Evolutionary conservation across 2,888 invertebrate genomes (phyloP).

Genomic region (Tenthredo amoena): DNA sequence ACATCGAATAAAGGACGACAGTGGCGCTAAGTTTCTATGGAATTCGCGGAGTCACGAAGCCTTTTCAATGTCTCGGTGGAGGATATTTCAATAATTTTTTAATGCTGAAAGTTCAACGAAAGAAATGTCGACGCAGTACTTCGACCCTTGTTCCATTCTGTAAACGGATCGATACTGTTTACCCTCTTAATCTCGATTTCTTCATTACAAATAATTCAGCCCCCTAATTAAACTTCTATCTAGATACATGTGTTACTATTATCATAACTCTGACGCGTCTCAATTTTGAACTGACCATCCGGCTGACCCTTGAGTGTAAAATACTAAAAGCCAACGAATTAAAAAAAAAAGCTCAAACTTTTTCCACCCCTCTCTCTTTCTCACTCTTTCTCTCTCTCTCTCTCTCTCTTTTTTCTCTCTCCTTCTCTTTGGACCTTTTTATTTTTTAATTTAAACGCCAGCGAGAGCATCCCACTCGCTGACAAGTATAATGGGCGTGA

Average conservation of each 20-base stretch:
- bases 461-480: conserved; percentile 18
- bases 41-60: not conserved
- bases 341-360: not conserved
- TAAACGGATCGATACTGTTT: not conserved
- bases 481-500: conserved; percentile 54
- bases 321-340: not conserved
- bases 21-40: conserved; percentile 8
- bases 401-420: not conserved
- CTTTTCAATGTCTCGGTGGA: not conserved
- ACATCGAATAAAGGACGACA: conserved; percentile 11
- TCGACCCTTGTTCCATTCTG: not conserved
- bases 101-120: not conserved
- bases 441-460: conserved; percentile 42
- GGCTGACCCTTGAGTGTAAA: conserved; percentile 1
- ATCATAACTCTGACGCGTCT: not conserved
- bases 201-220: not conserved
- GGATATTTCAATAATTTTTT: not conserved
- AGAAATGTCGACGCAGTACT: not conserved
- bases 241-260: not conserved
- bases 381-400: not conserved
- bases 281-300: not conserved
- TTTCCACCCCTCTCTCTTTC: not conserved
- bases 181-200: not conserved
- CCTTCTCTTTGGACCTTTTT: not conserved
- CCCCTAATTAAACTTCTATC: not conserved